phyloP scores from a whole-genome alignment of 2,888 invertebrate genomes.

The Horisme vitalbata region DNA sequence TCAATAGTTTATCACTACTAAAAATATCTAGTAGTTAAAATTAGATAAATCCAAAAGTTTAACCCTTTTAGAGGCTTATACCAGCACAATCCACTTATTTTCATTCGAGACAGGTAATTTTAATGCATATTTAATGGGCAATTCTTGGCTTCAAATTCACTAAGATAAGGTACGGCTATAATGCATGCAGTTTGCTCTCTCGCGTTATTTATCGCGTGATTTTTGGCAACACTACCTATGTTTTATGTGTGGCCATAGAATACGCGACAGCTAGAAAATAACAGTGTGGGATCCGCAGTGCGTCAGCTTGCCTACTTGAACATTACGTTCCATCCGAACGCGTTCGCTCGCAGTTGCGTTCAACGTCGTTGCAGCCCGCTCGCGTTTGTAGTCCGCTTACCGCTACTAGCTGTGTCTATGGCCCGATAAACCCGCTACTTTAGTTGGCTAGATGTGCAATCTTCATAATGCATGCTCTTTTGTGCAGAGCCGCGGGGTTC shows the following conservation, averaged over 20 bases:
- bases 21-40: no score
- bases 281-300: neutral
- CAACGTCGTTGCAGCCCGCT: slow-evolving; percentile 7
- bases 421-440: slow-evolving; percentile 53
- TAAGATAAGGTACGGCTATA: slow-evolving; percentile 80
- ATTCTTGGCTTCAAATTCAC: slow-evolving; percentile 82
- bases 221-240: slow-evolving; percentile 74
- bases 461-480: slow-evolving; percentile 81
- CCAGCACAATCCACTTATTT: slow-evolving; percentile 57
- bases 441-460: slow-evolving; percentile 80
- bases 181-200: slow-evolving; percentile 79
- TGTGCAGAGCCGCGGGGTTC: slow-evolving; percentile 52
- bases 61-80: slow-evolving; percentile 34
- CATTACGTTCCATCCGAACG: neutral
- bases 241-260: slow-evolving; percentile 27
- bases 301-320: neutral
- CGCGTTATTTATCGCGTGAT: slow-evolving; percentile 81
- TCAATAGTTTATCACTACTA: no score
- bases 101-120: slow-evolving; percentile 79
- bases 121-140: slow-evolving; percentile 83
- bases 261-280: neutral
- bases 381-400: slow-evolving; percentile 12
- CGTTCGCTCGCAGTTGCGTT: neutral
- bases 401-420: slow-evolving; percentile 20
- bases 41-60: neutral